Base-by-base conservation (phyloP, 2,888 invertebrate genomes). In the Chrysolina oricalcia region DNA sequence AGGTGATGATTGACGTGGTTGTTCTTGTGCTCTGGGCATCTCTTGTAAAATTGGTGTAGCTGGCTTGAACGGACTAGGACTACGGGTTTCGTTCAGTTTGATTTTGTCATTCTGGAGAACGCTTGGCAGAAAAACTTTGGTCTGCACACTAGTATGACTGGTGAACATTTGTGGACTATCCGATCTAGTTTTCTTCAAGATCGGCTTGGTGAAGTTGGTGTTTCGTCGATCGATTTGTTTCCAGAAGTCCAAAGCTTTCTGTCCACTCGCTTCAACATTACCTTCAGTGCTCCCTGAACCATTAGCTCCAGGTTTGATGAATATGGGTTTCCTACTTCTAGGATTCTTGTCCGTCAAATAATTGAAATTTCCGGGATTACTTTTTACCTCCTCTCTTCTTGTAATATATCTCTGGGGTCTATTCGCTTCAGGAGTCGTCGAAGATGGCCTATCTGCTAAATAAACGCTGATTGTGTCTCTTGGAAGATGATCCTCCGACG, bases 281-380 rank as follows among this genome's bases (percentile, higher is more conserved):
- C 23, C 40, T 13, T 73, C 68, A 13, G 27, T 69, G 21, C n/a
- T 73, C 17, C 2, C 17, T 48, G 62, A 27, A 17, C 8, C 50
- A 13, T 89, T 89, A 50, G 21, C 35, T 35, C n/a, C 53, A 86
- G 89, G 87, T 85, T 93, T 90, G 76, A 94, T 91, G 83, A 93
- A 92, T 81, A 95, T 93, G 43, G 94, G 94, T 84, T 93, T 92
- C 59, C 94, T 89, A 75, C 94, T 94, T 82, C 94, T 90, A 0
- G 94, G 94, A 76, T 92, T 92, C 80, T 93, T 92, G 87, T 94
- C 94, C 2, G 94, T 92, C 73, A 93, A 91, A 83, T 94, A 94
- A 77, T 93, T 90, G 83, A 91, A 93, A 72, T 85, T 83, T 46
- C 87, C 87, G 4, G 83, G 77, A 21, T 82, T 81, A 59, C 59